These are phyloP conservation scores for Dipodomys merriami DNA, from an alignment of 2,113 vertebrate genomes.

Conservation along the genomic window DNA sequence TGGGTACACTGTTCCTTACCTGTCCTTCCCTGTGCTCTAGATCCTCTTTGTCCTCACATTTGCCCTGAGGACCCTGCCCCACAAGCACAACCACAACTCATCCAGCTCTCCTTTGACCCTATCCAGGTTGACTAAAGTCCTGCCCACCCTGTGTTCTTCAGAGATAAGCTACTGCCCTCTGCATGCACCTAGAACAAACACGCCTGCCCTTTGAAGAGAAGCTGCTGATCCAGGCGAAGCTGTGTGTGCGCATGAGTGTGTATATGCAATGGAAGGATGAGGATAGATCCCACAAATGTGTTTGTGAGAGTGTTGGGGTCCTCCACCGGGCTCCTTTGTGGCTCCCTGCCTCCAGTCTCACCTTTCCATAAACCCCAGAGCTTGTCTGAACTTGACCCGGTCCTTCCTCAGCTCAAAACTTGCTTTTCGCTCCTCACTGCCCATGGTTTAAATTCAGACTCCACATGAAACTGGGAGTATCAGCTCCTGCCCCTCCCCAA, in stretches of 20 bases:
- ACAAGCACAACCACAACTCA: background rate
- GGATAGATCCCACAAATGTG: no score
- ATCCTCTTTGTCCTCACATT: background rate
- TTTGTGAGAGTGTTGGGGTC: background rate
- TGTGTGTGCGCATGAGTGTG: no score
- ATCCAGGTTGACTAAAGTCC: background rate
- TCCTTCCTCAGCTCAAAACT: background rate
- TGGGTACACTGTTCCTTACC: background rate
- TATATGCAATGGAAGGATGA: no score
- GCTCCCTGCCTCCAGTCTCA: slow-evolving; percentile 8
- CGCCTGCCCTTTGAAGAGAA: no score
- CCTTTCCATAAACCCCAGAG: background rate
- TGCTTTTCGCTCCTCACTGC: background rate
- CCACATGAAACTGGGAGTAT: background rate
- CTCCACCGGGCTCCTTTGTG: background rate
- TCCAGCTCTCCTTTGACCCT: background rate
- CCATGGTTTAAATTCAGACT: background rate
- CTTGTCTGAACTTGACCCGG: background rate
- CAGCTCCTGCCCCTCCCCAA: background rate
- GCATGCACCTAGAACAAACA: no score
- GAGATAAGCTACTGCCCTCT: no score
- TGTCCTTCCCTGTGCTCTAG: background rate
- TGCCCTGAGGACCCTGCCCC: background rate
- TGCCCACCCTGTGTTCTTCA: background rate
- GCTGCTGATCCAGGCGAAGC: no score